Percentiles rank a stretch among this genome's conserved stretches.
Conservation (phyloP, 2,888 invertebrate genomes). For the Diadegma fenestrale region DNA sequence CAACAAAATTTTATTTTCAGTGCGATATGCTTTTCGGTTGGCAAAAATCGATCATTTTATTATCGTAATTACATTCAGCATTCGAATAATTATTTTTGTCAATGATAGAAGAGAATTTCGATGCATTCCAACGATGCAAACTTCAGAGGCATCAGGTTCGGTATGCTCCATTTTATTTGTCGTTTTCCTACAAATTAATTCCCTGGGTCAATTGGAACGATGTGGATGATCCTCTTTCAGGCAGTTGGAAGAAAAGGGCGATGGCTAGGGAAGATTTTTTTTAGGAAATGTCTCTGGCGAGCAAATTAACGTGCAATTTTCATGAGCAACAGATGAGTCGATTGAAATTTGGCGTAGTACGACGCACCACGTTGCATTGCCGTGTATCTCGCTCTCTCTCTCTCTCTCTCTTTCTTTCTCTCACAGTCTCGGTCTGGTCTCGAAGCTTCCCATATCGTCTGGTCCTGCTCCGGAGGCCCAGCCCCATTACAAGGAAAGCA, state of each 20-base stretch:
- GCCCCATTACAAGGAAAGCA: conserved; percentile 72
- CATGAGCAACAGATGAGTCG: conserved; percentile 4
- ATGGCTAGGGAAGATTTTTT: conserved; percentile 44
- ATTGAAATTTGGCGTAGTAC: conserved; percentile 45
- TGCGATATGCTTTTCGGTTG: too few relatives aligned
- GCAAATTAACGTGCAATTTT: not conserved
- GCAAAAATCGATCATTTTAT: too few relatives aligned
- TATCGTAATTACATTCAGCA: too few relatives aligned
- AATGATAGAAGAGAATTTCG: too few relatives aligned
- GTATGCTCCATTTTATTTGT: not conserved
- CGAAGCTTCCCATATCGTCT: conserved; percentile 43
- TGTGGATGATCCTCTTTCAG: not conserved
- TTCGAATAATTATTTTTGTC: too few relatives aligned
- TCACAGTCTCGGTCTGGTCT: not conserved
- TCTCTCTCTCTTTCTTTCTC: conserved; percentile 18
- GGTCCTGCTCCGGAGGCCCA: conserved; percentile 65
- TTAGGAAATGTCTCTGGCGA: conserved; percentile 29
- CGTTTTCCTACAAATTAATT: not conserved
- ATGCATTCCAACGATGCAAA: too few relatives aligned
- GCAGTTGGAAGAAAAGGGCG: not conserved
- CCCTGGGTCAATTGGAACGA: not conserved
- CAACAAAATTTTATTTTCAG: too few relatives aligned
- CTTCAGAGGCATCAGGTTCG: too few relatives aligned
- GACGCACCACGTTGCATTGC: conserved; percentile 9
- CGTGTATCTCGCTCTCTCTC: not conserved